Evolutionary conservation across 1,140 invertebrate genomes (phyloP).

Genomic region (Belonocnema kinseyi): DNA sequence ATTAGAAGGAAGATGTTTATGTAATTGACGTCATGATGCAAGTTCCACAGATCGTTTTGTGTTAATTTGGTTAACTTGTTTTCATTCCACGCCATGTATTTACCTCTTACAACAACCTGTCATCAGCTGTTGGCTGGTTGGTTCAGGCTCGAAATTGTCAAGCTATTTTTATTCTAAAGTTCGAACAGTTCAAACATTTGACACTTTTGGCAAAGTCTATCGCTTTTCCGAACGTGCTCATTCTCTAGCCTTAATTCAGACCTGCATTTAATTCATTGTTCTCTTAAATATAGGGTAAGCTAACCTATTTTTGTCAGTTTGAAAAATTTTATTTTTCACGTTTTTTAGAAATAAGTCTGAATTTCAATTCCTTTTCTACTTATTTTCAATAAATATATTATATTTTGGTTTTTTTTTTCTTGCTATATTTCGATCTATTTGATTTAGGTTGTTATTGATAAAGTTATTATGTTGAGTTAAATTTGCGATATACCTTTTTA

Average conservation of each 20-base stretch:
- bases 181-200: not conserved
- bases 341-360: not conserved
- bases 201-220: slow-evolving; percentile 11
- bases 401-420: no score
- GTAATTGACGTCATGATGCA: not conserved
- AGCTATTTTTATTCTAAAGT: not conserved
- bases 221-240: not conserved
- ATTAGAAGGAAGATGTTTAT: not conserved
- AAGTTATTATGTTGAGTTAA: no score
- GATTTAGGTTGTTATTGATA: no score
- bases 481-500: no score
- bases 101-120: slow-evolving; percentile 1
- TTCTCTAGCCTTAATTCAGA: not conserved
- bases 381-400: no score
- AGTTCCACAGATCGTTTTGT: not conserved
- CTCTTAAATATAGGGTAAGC: not conserved
- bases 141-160: not conserved
- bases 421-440: no score
- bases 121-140: slow-evolving; percentile 27
- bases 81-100: not conserved
- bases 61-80: not conserved
- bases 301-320: not conserved
- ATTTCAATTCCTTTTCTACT: no score
- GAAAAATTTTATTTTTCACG: not conserved
- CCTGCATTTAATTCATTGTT: not conserved